phyloP scores from a whole-genome alignment of 53 echinoderm and acorn worm species.

The Astropecten irregularis region DNA sequence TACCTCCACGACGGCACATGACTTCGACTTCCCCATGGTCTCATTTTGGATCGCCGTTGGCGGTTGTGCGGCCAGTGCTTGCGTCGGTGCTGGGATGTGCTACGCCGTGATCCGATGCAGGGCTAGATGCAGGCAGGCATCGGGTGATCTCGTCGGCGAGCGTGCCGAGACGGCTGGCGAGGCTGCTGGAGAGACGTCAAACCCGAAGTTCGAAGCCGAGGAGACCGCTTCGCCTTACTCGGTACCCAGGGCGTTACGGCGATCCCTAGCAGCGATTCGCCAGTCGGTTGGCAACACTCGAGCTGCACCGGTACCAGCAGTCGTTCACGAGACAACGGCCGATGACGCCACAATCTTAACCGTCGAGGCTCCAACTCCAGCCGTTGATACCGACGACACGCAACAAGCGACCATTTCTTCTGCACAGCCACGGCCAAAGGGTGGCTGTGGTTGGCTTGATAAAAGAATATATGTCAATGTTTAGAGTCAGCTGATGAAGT shows the following conservation, averaged over 20 bases:
- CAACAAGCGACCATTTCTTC: background rate
- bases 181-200: background rate
- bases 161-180: too few relatives aligned
- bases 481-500: too few relatives aligned
- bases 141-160: background rate
- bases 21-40: background rate
- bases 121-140: background rate
- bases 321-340: background rate
- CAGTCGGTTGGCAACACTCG: too few relatives aligned
- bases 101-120: background rate
- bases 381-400: background rate
- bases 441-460: slow-evolving; percentile 20
- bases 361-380: background rate
- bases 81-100: background rate
- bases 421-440: background rate
- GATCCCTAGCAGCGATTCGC: too few relatives aligned
- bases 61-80: background rate
- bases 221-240: background rate
- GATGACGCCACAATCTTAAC: background rate
- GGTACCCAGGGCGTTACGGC: too few relatives aligned
- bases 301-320: too few relatives aligned
- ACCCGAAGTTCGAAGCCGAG: background rate
- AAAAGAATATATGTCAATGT: slow-evolving; percentile 28
- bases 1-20: background rate
- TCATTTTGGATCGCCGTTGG: slow-evolving; percentile 4